Base-by-base conservation (phyloP, 2,888 invertebrate species). In the Dioctria rufipes region DNA sequence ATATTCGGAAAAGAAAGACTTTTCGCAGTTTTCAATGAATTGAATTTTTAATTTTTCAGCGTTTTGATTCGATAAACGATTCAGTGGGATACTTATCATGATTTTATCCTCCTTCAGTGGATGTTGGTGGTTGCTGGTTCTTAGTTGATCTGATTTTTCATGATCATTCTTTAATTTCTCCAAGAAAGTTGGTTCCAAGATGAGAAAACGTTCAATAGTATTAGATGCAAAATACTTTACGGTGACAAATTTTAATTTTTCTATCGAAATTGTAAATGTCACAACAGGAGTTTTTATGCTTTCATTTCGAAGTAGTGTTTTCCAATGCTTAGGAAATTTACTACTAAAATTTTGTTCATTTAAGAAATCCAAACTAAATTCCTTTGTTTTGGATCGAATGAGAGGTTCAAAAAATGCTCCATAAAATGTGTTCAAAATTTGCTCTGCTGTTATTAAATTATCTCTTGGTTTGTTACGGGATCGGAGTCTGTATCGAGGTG, bases 401-500 rank as follows among this genome's bases (percentile, higher is more conserved):
- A 58, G 11, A 8, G 58, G 58, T 11, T 58, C 58, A 58, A 58
- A 58, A 58, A 58, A 58, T 58, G 58, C 58, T 13, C 58, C 58
- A 58, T 58, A 58, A n/a, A 58, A 58, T 58, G 58, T 58, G 11
- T 58, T 58, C 4, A 58, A 5, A 8, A 58, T 58, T 58, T 58
- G 58, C 11, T 58, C n/a, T 11, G 58, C 8, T 58, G 58, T 58
- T 6, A 46, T 46, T 46, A 6, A 8, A 46, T 6, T 8, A 46
- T 46, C 8, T 46, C 8, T 8, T 8, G 5, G 46, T 6, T 6
- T 46, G 5, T 46, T 46, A 6, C 46, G 46, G 46, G 46, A 46
- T 6, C 46, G 46, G 46, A 46, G 46, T 5, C 8, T 46, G 46
- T 46, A 46, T 46, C 46, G 46, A 8, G 46, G 5, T 46, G 46